phyloP scores from a whole-genome alignment of 2,113 vertebrate genomes.

The Prolemur simus region DNA sequence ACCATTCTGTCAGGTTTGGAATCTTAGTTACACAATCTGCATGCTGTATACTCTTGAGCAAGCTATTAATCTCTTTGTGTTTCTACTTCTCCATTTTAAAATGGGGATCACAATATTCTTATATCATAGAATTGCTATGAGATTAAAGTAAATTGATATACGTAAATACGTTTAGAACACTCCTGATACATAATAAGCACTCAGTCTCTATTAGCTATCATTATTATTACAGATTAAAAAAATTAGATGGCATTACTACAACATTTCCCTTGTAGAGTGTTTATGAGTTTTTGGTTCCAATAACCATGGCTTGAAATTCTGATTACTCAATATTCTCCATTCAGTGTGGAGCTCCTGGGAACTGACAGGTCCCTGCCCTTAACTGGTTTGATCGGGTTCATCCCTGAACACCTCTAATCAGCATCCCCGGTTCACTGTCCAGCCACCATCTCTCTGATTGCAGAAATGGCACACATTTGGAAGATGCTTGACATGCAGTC shows the following conservation, averaged over 20 bases:
- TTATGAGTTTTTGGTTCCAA: neutral
- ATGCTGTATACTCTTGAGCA: neutral
- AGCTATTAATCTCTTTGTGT: neutral
- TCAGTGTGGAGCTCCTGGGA: neutral
- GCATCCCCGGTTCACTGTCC: neutral
- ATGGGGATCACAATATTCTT: neutral
- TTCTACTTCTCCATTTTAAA: neutral
- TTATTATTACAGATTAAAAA: neutral
- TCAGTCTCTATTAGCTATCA: neutral
- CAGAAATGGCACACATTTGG: neutral
- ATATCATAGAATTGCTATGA: neutral
- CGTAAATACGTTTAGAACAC: neutral
- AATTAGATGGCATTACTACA: neutral
- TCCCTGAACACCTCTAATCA: neutral
- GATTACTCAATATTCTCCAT: neutral
- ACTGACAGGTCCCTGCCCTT: neutral
- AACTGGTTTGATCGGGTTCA: neutral
- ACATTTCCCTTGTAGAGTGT: neutral
- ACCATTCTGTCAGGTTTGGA: neutral
- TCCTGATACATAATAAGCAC: neutral
- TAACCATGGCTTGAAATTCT: neutral
- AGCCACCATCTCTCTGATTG: neutral
- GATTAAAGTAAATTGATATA: neutral
- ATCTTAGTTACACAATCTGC: neutral
- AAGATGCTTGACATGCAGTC: slow-evolving; percentile 17